Evolutionary conservation across 1,140 invertebrate genomes (phyloP).

Genomic region (Penaeus chinensis): DNA sequence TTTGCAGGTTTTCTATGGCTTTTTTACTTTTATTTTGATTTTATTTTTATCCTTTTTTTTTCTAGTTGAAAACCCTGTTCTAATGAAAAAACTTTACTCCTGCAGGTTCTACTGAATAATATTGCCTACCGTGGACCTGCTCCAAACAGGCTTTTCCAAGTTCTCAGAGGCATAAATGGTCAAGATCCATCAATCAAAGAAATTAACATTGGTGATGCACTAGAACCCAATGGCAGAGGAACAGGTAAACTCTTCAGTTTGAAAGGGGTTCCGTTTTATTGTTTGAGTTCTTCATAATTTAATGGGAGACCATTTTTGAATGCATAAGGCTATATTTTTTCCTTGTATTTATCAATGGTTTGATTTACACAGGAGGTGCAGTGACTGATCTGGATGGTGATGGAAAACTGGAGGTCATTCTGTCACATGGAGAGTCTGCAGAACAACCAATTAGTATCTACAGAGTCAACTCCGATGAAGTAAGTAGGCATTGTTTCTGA

Average conservation of each 20-base stretch:
- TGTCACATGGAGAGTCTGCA: slow-evolving; percentile 15
- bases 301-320: too few species aligned
- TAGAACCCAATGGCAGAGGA: slow-evolving; percentile 17
- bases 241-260: background rate
- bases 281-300: too few species aligned
- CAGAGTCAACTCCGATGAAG: background rate
- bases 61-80: too few species aligned
- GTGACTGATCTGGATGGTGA: slow-evolving; percentile 21
- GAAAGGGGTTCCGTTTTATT: too few species aligned
- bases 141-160: slow-evolving; percentile 29
- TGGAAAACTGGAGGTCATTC: slow-evolving; percentile 21
- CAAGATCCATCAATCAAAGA: slow-evolving; percentile 37
- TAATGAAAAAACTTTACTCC: background rate
- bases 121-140: slow-evolving; percentile 27
- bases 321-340: too few species aligned
- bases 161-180: slow-evolving; percentile 21
- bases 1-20: background rate
- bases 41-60: too few species aligned
- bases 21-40: background rate
- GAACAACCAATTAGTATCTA: background rate
- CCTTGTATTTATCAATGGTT: background rate
- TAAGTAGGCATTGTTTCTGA: background rate
- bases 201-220: slow-evolving; percentile 26
- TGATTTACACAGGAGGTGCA: slow-evolving; percentile 10
- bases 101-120: slow-evolving; percentile 29